phyloP scores from a whole-genome alignment of 2,888 invertebrate genomes.

The Acheta domesticus region DNA sequence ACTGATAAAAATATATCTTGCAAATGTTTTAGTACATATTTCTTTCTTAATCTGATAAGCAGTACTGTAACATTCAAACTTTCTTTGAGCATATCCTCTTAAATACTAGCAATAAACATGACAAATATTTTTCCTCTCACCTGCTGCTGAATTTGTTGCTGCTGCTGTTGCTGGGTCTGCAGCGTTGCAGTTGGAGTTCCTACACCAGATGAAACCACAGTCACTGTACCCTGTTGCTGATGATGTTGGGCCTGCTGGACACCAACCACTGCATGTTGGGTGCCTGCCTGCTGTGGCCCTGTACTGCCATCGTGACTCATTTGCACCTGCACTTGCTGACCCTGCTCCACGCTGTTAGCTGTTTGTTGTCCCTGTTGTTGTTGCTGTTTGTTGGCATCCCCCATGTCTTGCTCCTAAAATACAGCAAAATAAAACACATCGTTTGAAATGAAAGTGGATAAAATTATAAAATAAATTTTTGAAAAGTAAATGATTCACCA shows the following conservation, averaged over 20 bases:
- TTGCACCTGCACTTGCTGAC: conserved; percentile 41
- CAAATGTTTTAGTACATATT: too few relatives aligned
- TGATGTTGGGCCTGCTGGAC: conserved; percentile 22
- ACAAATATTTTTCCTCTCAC: too few relatives aligned
- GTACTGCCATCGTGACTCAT: conserved; percentile 24
- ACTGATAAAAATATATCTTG: too few relatives aligned
- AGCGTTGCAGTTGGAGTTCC: conserved; percentile 18
- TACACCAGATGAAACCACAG: conserved; percentile 32
- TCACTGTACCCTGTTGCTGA: conserved; percentile 24
- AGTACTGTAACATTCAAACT: too few relatives aligned
- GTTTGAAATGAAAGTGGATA: background rate
- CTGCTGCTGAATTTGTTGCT: background rate
- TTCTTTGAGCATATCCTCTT: too few relatives aligned
- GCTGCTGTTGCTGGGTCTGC: conserved; percentile 23
- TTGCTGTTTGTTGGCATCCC: conserved; percentile 39
- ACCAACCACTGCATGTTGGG: conserved; percentile 27
- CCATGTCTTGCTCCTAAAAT: conserved; percentile 24
- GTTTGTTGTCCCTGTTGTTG: conserved; percentile 42
- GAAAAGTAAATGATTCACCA: too few relatives aligned
- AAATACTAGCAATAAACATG: too few relatives aligned
- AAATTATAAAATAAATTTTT: too few relatives aligned
- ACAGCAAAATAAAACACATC: background rate
- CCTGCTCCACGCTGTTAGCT: conserved; percentile 28
- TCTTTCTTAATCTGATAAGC: too few relatives aligned
- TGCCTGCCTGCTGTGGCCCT: conserved; percentile 23